Evolutionary conservation across 2,113 vertebrate genomes (phyloP), one percentile per base, ranked within the genome.

Genomic region (Psittacula cyanocephala): DNA sequence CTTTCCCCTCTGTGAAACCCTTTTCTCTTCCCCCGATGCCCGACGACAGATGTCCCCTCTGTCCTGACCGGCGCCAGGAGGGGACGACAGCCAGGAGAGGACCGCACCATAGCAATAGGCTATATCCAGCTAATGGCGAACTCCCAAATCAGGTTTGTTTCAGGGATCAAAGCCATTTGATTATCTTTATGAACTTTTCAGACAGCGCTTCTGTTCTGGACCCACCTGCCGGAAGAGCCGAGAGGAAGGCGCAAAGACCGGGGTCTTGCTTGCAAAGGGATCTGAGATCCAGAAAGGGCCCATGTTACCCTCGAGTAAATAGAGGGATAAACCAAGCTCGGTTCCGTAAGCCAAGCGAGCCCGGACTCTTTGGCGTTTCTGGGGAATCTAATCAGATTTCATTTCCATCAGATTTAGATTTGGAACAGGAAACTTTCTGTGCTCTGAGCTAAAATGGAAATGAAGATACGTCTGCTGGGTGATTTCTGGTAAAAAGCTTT

Each of bases 401-500:
- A 78, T 86, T 84, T 78, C 80, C 70, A 68, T 91, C 72, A 68
- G 33, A 17, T 76, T 84, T 39, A 47, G 63, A 37, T 41, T 69
- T 43, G 46, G 33, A 78, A 68, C 19, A 29, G 57, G 60, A 94
- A 31, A 80, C 37, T 60, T 93, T 23, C 10, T 76, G 50, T 84
- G 16, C 86, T 83, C 64, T 63, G 88, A 81, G 83, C 53, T 89
- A 68, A 95, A 92, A 60, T 80, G 76, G 72, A 84, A 87, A 92
- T 81, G 78, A 22, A 74, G 80, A 67, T 53, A 35, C 0, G 10
- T 10, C 7, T 49, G 68, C 55, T 4, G 16, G 19, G 24, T 33
- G 59, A 57, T 83, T 93, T 83, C 71, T 86, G 53, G 55, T 89
- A 75, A 92, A 93, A 89, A 91, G 46, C 69, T 93, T 86, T 86